phyloP scores from a whole-genome alignment of 2,888 invertebrate genomes.

The Cephus runcator region DNA sequence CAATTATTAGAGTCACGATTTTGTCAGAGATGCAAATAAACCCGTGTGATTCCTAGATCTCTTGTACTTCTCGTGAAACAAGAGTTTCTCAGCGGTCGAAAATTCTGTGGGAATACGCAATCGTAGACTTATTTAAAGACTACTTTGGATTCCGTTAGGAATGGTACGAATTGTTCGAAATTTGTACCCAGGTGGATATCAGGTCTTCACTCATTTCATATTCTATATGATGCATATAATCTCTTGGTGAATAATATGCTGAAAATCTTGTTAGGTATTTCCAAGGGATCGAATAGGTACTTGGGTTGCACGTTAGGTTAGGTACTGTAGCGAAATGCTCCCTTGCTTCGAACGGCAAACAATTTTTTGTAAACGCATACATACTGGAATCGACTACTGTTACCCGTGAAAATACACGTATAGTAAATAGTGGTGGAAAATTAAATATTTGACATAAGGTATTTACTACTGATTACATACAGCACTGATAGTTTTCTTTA shows the following conservation, averaged over 20 bases:
- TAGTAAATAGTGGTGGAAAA: constrained; percentile 40
- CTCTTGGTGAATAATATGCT: background rate
- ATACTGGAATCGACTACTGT: background rate
- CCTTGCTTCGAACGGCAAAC: background rate
- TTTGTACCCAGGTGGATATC: background rate
- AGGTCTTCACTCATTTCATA: background rate
- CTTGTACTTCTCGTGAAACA: background rate
- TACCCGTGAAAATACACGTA: constrained; percentile 41
- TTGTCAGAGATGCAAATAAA: background rate
- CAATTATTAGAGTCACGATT: background rate
- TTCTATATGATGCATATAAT: background rate
- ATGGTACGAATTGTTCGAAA: background rate
- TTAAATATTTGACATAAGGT: constrained; percentile 47
- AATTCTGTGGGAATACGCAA: background rate
- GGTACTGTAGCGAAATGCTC: background rate
- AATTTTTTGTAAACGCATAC: background rate
- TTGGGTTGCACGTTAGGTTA: background rate
- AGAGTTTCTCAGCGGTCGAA: background rate
- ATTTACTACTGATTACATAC: constrained; percentile 42
- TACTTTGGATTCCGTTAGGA: background rate
- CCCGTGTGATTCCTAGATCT: too few species aligned
- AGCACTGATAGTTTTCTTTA: background rate
- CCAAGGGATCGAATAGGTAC: background rate
- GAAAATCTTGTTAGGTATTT: background rate
- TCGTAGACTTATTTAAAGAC: background rate